These are phyloP conservation scores for Vanessa atalanta DNA, from an alignment of 1,140 invertebrate genomes.

Conservation along the genomic window DNA sequence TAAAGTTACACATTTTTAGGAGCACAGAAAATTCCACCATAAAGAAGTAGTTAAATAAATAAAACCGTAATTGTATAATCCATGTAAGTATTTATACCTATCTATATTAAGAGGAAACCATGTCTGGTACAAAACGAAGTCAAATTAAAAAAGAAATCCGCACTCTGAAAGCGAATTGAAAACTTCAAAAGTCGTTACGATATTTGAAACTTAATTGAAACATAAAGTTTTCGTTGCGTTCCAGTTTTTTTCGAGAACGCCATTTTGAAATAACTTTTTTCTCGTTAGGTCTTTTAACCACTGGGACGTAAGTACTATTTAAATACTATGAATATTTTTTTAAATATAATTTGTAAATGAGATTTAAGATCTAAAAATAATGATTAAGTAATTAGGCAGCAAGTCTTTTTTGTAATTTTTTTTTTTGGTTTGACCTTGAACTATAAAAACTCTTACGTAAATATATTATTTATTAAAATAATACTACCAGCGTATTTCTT, in stretches of 20 bases:
- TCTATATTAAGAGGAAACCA: background rate
- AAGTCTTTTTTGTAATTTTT: too few relatives aligned
- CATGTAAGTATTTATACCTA: background rate
- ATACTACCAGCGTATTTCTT: too few relatives aligned
- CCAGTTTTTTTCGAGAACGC: slow-evolving; percentile 21
- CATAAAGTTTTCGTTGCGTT: slow-evolving; percentile 32
- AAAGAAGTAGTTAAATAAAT: too few relatives aligned
- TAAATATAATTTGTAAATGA: background rate
- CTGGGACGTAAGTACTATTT: background rate
- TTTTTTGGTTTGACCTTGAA: too few relatives aligned
- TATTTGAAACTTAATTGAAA: slow-evolving; percentile 32
- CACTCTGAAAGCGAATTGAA: background rate
- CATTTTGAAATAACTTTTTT: slow-evolving; percentile 34
- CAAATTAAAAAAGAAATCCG: slow-evolving; percentile 8
- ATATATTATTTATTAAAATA: too few relatives aligned
- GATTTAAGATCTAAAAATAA: too few relatives aligned
- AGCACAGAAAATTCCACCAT: too few relatives aligned
- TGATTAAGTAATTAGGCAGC: too few relatives aligned
- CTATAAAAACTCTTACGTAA: too few relatives aligned
- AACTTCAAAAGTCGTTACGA: slow-evolving; percentile 15
- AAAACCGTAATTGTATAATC: too few relatives aligned
- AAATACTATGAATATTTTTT: too few relatives aligned
- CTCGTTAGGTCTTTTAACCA: slow-evolving; percentile 12
- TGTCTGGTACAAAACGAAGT: background rate
- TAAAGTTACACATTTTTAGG: too few relatives aligned